Base-by-base conservation (phyloP, 2,888 invertebrate species). In the Harpalus rubripes region DNA sequence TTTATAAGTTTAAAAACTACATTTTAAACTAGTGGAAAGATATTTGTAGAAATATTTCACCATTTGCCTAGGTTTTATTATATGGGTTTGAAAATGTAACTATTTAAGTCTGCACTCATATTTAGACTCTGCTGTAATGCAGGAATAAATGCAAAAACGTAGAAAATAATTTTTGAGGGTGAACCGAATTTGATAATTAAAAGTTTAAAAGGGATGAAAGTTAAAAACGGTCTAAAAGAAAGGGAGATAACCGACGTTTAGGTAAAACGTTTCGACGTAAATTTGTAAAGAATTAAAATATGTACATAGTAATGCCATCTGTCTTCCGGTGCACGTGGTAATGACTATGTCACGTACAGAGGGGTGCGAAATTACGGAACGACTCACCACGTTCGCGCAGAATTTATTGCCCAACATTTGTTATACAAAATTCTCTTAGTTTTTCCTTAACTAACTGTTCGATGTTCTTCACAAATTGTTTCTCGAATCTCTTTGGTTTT, bases 221-320 rank as follows among this genome's bases (percentile, higher is more conserved):
- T 18, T 61, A 61, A 61, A 61, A 61, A 61, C 22, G 61, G 61
- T 18, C 15, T 22, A 61, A 10, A 22, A 61, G 61, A 68, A 68
- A 32, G 65, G 68, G 15, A 68, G 32, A 22, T 15, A 39, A 22
- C 26, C 6, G 68, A 8, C 18, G 18, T 22, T 52, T 26, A 65
- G 81, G 68, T 65, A 81, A 65, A 81, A 68, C 56, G 59, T 72
- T 59, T 56, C n/a, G 44, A 83, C 74, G 74, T 83, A 83, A 83
- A 83, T 76, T 83, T 76, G 61, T 83, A 83, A 74, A 76, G 83
- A 83, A 83, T 83, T 83, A 83, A 83, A 83, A 83, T 83, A 83
- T 83, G 83, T 83, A 83, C 83, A 83, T 83, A 83, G 59, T 82
- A 83, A 83, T 83, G 61, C 83, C 76, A 83, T 83, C 83, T 83